Evolutionary conservation across 2,888 invertebrate genomes (phyloP).

Genomic region (Sthenelais limicola): DNA sequence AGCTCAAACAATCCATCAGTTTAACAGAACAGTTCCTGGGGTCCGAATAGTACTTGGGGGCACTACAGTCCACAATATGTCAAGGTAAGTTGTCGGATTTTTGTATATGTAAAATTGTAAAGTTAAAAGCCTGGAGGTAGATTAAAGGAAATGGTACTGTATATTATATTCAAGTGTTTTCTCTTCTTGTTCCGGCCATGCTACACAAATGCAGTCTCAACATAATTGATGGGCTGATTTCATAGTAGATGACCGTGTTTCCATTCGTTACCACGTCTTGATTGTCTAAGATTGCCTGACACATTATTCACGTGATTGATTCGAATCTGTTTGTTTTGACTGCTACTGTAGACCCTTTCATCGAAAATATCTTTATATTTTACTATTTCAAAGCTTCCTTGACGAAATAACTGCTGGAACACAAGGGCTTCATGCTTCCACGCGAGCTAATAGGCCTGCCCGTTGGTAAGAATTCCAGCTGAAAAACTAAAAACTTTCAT

Average conservation of each 20-base stretch:
- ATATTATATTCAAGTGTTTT: too few species aligned
- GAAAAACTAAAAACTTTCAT: too few species aligned
- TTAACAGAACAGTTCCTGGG: conserved; percentile 82
- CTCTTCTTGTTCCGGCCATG: too few species aligned
- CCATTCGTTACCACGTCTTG: too few species aligned
- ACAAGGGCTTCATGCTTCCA: conserved; percentile 40
- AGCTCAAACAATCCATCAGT: conserved; percentile 83
- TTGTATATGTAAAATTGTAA: too few species aligned
- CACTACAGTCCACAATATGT: conserved; percentile 87
- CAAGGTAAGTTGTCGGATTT: conserved; percentile 65
- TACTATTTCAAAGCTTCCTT: conserved; percentile 45
- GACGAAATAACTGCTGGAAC: conserved; percentile 50
- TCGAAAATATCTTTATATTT: neutral
- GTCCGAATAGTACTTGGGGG: conserved; percentile 89
- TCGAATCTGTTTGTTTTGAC: neutral
- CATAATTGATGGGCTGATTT: too few species aligned
- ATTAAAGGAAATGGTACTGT: too few species aligned
- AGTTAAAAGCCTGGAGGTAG: too few species aligned
- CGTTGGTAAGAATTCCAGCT: conserved; percentile 8
- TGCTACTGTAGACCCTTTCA: too few species aligned
- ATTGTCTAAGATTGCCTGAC: too few species aligned
- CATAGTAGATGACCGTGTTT: too few species aligned
- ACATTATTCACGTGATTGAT: neutral
- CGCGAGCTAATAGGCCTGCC: neutral
- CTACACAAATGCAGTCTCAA: too few species aligned